Evolutionary conservation across 2,797 vertebrate genomes (phyloP), one percentile per base, ranked within the genome.

Genomic region (Chaenodraco wilsoni): DNA sequence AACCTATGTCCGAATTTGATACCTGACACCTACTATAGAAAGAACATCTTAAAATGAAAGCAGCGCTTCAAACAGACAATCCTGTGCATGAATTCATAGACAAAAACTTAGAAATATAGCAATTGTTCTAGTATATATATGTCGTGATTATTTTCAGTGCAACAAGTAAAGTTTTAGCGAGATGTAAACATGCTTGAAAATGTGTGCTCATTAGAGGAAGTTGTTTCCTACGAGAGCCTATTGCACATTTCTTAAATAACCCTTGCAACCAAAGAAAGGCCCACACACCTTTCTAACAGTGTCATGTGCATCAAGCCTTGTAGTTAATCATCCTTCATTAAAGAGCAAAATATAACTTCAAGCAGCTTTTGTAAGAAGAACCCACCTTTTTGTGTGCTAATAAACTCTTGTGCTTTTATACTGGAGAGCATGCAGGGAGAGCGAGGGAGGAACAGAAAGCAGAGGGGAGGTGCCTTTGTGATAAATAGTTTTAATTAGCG

Each of bases 401-500:
- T 81, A 67, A 84, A 63, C 41, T 50, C 66, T 43, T 0, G 1
- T 21, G 16, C 54, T 69, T 77, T 74, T 61, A 59, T 69, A 8
- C 37, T 31, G 17, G 57, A 58, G 19, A 57, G 51, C 40, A 14
- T 17, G 37, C 4, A 14, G 33, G 16, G 65, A 11, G 14, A 50
- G 27, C 12, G n/a, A n/a, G 54, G 3, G 21, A 21, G 21, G 3
- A 27, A 27, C 23, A 27, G 23, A 27, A 27, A 27, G 23, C 23
- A 27, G 23, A 27, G 23, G 3, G 23, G 23, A 66, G 61, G 4
- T 67, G 63, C 61, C 16, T 79, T 72, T 62, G 50, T 0, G 65
- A 70, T 78, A 69, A 82, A 60, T 59, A 9, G 43, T 57, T 77
- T 59, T 55, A 65, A 86, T 91, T 88, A 78, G 37, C 83, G 78